Base-by-base conservation (phyloP, 2,888 invertebrate genomes). In the Limnephilus marmoratus region DNA sequence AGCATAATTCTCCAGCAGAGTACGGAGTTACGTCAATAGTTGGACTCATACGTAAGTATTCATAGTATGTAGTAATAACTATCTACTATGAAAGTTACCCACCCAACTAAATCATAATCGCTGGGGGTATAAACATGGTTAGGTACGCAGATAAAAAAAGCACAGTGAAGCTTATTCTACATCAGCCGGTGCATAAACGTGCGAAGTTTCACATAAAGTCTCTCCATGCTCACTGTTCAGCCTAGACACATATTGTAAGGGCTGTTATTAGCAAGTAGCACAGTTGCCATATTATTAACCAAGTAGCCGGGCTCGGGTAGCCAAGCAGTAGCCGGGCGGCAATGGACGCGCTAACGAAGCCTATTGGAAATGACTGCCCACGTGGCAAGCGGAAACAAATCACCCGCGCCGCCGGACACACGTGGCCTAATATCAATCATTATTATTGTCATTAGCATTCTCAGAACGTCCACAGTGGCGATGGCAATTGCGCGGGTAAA, bases 321-420 rank as follows among this genome's bases (percentile, higher is more conserved):
- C 34, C 37, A 83, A 37, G 34, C 34, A 83, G 83, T 15, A 15
- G 83, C 15, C 83, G 85, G 88, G 34, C 37, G 49, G 41, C n/a
- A 86, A 86, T 13, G 41, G 80, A 15, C 41, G 24, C 53, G 37
- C 92, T 93, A 93, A 93, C 93, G 93, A 93, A 92, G 86, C 92
- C 92, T 88, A 92, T 93, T 92, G 91, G 92, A 86, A 88, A 41
- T 90, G 88, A 81, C 91, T 83, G 88, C 83, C 92, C 93, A 93
- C 93, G 93, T 93, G 93, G 90, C 93, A n/a, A 53, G 87, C 90
- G 93, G 93, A 92, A 93, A 93, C 93, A 91, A 92, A 93, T 93
- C 93, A 93, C 90, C 88, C 93, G 89, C 90, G 83, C 88, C 90
- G 92, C 90, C 93, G 82, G 88, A 85, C 93, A 92, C 93, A 93